Evolutionary conservation across 2,888 invertebrate genomes (phyloP), one percentile per base, ranked within the genome.

Genomic region (Acrobasis repandana): DNA sequence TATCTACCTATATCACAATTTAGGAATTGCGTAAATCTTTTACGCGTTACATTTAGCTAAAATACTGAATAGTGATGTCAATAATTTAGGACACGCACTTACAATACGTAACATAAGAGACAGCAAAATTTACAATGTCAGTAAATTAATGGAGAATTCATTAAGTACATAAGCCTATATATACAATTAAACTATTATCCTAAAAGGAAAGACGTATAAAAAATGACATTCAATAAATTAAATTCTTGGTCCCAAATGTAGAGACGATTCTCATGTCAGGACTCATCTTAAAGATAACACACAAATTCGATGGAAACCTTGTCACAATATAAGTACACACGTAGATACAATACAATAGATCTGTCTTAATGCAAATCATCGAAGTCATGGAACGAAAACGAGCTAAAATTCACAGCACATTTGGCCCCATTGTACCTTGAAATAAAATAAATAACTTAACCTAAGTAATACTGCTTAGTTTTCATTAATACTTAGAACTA

Each of bases 381-480:
- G 78, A 80, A 82, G 82, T 80, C 70, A 80, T 74, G 80, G 79
- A 82, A 82, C 79, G 77, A 69, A 76, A 77, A 75, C 68, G 66
- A 73, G 64, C 61, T 61, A 60, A 64, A 65, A 77, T 76, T 85
- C 86, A 88, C 85, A 88, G 81, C 86, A 83, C 80, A 79, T 84
- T 90, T 91, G 90, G 91, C 85, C 91, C 90, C 90, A 81, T 71
- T 71, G 75, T 71, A 72, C 65, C 65, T 70, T 77, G 76, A 77
- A 73, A 72, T 67, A 65, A 68, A 84, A 85, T 86, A 86, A 82
- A 80, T 88, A 74, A 74, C 80, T 85, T 85, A 88, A 63, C 18
- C 60, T 51, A 65, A 73, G 81, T 89, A 91, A 91, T 91, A 91
- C 91, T 91, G 91, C 73, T 81, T 76, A 75, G 68, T 76, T 85